Evolutionary conservation across 1,140 invertebrate species (phyloP), one percentile per base, ranked within the genome.

Genomic region (Zaprionus tsacasi): DNA sequence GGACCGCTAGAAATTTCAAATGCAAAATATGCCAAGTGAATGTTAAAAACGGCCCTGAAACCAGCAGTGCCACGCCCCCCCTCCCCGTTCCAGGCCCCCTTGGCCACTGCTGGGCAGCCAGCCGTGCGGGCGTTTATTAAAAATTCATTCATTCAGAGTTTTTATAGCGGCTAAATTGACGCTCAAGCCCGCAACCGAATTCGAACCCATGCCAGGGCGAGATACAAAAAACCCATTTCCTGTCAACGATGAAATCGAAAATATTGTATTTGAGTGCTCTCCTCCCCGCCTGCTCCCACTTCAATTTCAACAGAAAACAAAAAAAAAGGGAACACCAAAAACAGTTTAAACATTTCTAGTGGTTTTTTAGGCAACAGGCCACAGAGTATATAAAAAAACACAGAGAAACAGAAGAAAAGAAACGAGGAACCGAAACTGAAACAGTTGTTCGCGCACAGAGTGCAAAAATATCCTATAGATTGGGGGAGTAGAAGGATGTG

Each of bases 121-220:
- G 56, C 61, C 58, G 58, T 60, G 61, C 76, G 64, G 57, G 59
- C 66, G 57, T 86, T 87, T 86, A 82, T 86, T 87, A 82, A 82
- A 86, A 87, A 86, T 86, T 86, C 82, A 82, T 82, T 78, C 80
- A 79, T 82, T 87, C 69, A 54, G 67, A 70, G 71, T 81, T 86
- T 85, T 86, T 86, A 72, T 86, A 74, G 82, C 65, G 55, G 17
- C 40, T 63, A 83, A 80, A 80, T 78, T 61, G 74, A 68, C 63
- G 75, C 60, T 55, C 74, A 69, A 64, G 64, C 74, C 35, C 55
- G 3, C 3, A 6, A 3, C 27, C 27, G 27, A 30, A 6, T 6
- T 5, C 27, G n/a, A n/a, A 5, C 38, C 6, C 38, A 40, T n/a
- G n/a, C n/a, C 40, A 15, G 30, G 38, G 33, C 12, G 12, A 70